phyloP scores from a whole-genome alignment of 92 coral and sea anemone genomes.

The Heliopora coerulea region DNA sequence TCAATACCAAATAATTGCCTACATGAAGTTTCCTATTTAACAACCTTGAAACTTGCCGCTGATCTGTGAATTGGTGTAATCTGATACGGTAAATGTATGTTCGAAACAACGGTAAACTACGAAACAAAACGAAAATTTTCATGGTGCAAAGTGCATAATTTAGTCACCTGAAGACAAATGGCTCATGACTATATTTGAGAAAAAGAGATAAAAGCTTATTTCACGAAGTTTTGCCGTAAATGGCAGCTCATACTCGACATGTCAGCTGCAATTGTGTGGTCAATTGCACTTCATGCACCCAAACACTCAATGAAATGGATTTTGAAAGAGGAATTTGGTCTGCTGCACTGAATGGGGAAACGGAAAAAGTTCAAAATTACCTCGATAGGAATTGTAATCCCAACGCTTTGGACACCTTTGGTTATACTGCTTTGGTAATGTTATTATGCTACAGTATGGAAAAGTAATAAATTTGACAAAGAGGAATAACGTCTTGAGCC shows the following conservation, averaged over 20 bases:
- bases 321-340: conserved; percentile 93
- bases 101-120: no score
- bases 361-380: conserved; percentile 52
- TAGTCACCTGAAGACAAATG: background rate
- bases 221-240: background rate
- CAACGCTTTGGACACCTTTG: conserved; percentile 69
- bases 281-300: conserved; percentile 58
- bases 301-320: conserved; percentile 83
- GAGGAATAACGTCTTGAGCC: no score
- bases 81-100: no score
- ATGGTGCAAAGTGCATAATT: no score
- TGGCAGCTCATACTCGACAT: conserved; percentile 11
- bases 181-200: background rate
- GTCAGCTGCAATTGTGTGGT: conserved; percentile 62
- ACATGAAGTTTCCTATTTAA: background rate
- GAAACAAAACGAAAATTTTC: no score
- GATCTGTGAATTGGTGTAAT: background rate
- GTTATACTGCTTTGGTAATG: conserved; percentile 90
- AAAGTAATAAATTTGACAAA: no score
- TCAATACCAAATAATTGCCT: background rate
- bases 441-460: no score
- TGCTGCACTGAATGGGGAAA: conserved; percentile 82
- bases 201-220: background rate
- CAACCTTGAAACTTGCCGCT: background rate
- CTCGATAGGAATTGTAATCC: conserved; percentile 73